Evolutionary conservation across 2,113 vertebrate genomes (phyloP), one percentile per base, ranked within the genome.

Genomic region (Raja brachyura): DNA sequence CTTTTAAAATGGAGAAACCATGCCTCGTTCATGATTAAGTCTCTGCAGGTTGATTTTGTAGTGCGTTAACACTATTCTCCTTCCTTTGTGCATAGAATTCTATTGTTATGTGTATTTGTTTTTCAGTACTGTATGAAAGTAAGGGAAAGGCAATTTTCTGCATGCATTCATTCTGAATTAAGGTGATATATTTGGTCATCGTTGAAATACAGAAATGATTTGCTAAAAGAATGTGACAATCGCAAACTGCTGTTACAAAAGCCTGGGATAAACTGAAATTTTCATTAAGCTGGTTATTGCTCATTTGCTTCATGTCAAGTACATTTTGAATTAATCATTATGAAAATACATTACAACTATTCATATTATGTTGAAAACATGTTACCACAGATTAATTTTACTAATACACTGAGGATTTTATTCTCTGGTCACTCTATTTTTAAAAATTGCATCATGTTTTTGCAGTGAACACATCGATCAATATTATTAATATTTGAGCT

Each of bases 261-360:
- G 25, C 81, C 11, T 28, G n/a, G 28, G 56, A 86, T 61, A 25
- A 86, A 86, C 81, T 61, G 56, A 61, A 25, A 14, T 86, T 59
- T 61, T 28, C 56, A n/a, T 86, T n/a, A 61, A 86, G 16, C 7
- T 86, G 54, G 25, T 86, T 86, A 14, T 61, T 86, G 25, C 10
- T 86, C 59, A 59, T n/a, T 86, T 86, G 81, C 11, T 61, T 61
- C 61, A 9, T 86, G 56, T 86, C 54, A 61, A 61, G 48, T 6
- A 28, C 7, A 86, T 86, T 85, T 86, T 86, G 81, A 86, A 86
- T 86, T 61, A 86, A 61, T 61, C 54, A 86, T 61, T 83, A n/a
- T 25, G 54, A n/a, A 61, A 28, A 61, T 61, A n/a, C 22, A 61
- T 61, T 61, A 61, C 56, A 86, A 14, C 28, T 25, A 61, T 61